These are phyloP conservation scores for Columba janthina DNA, from an alignment of 2,113 vertebrate species.

Conservation along the genomic window DNA sequence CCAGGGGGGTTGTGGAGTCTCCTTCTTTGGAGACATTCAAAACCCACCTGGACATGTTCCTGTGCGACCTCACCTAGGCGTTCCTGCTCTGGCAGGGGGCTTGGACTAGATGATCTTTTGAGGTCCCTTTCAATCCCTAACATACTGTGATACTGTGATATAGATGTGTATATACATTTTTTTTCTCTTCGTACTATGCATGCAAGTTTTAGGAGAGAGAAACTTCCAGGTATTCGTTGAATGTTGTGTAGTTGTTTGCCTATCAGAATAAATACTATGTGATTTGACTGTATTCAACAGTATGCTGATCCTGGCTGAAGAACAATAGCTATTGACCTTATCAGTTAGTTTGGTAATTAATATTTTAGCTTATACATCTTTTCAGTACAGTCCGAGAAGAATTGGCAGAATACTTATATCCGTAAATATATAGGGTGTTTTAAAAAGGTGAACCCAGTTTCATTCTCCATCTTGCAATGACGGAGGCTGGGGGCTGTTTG, in stretches of 20 bases:
- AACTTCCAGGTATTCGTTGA: not conserved
- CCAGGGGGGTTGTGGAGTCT: too few species aligned
- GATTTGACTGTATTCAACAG: not conserved
- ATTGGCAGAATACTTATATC: not conserved
- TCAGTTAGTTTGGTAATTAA: not conserved
- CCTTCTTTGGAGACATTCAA: too few species aligned
- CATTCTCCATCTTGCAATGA: too few species aligned
- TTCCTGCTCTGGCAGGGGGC: too few species aligned
- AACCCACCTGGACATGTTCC: too few species aligned
- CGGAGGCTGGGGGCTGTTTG: too few species aligned
- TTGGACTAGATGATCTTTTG: too few species aligned
- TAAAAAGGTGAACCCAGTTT: too few species aligned
- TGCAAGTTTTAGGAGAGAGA: not conserved
- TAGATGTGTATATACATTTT: too few species aligned
- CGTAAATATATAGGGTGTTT: not conserved
- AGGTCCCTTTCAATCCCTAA: too few species aligned
- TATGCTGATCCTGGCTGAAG: not conserved
- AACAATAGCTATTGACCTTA: not conserved
- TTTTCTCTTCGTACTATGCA: not conserved
- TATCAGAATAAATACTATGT: not conserved
- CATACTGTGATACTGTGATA: too few species aligned
- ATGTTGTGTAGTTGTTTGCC: not conserved
- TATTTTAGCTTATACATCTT: not conserved
- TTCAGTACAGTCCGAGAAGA: not conserved
- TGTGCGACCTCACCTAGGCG: too few species aligned